Percentiles rank a stretch among this genome's conserved stretches.
These are phyloP conservation scores for Bradypodion pumilum DNA, from an alignment of 2,797 vertebrate genomes.

Conservation along the genomic window DNA sequence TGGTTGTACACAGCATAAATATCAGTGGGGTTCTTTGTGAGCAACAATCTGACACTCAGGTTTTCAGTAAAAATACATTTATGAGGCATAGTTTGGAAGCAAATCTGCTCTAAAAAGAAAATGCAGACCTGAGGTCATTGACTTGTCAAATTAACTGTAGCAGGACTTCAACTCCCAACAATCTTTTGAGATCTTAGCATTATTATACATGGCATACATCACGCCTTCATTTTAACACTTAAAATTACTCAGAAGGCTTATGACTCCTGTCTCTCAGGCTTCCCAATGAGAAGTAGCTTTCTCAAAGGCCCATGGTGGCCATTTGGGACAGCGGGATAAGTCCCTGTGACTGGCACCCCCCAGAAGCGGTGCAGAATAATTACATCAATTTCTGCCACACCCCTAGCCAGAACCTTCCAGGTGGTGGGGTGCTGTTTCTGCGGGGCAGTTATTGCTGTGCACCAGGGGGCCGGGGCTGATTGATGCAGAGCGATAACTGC, in stretches of 20 bases:
- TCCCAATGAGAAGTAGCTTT: not conserved
- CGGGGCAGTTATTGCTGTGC: no score
- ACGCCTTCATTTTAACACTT: not conserved
- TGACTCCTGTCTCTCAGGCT: not conserved
- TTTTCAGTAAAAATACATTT: constrained; percentile 5
- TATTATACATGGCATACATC: constrained; percentile 8
- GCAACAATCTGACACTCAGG: constrained; percentile 13
- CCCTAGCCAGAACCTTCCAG: no score
- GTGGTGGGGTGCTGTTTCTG: no score
- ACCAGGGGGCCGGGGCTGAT: no score
- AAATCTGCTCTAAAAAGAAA: constrained; percentile 5
- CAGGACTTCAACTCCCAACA: not conserved
- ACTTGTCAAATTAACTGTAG: constrained; percentile 6
- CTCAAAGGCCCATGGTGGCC: no score
- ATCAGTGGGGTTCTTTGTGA: constrained; percentile 20
- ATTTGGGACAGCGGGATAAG: no score
- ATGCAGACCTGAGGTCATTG: constrained; percentile 13
- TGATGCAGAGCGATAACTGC: no score
- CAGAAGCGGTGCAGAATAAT: no score
- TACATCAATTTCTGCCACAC: no score
- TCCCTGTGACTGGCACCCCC: no score
- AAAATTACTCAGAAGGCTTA: not conserved
- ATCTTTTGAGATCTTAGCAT: not conserved
- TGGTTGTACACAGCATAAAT: constrained; percentile 8
- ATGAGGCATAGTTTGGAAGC: constrained; percentile 8